Conservation (phyloP, 2,113 vertebrate genomes). For the Colaptes auratus region DNA sequence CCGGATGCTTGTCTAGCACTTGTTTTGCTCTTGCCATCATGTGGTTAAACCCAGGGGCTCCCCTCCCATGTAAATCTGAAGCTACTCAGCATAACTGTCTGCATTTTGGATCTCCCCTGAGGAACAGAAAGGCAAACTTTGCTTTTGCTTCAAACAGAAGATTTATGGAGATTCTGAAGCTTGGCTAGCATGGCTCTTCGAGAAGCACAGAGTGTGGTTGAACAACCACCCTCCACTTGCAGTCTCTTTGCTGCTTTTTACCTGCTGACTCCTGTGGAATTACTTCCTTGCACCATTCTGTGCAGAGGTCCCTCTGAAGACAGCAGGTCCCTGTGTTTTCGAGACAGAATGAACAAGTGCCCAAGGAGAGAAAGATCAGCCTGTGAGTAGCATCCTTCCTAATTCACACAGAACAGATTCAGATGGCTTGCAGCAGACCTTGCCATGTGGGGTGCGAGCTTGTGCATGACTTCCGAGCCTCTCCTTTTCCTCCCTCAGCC, state of each 20-base stretch:
- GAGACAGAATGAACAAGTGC: not conserved
- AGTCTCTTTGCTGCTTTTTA: not conserved
- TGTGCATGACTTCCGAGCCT: not conserved
- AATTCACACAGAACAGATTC: not conserved
- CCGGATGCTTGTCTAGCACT: not conserved
- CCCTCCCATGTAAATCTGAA: not conserved
- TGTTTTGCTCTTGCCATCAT: not conserved
- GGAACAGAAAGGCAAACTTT: not conserved
- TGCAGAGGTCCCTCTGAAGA: not conserved
- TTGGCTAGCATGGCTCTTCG: not conserved
- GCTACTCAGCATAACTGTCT: not conserved
- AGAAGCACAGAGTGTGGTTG: not conserved
- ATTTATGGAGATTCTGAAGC: not conserved
- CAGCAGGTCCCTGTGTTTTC: not conserved
- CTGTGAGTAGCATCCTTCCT: not conserved
- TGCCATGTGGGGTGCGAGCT: rapidly evolving
- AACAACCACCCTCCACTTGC: not conserved
- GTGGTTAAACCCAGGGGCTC: not conserved
- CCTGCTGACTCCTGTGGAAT: not conserved
- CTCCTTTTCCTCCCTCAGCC: not conserved
- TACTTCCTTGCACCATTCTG: not conserved
- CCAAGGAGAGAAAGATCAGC: not conserved
- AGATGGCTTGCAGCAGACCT: not conserved
- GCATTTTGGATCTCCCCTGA: not conserved
- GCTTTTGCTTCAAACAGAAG: not conserved